phyloP scores from a whole-genome alignment of 2,797 vertebrate species.

The Fistularia tabacaria region DNA sequence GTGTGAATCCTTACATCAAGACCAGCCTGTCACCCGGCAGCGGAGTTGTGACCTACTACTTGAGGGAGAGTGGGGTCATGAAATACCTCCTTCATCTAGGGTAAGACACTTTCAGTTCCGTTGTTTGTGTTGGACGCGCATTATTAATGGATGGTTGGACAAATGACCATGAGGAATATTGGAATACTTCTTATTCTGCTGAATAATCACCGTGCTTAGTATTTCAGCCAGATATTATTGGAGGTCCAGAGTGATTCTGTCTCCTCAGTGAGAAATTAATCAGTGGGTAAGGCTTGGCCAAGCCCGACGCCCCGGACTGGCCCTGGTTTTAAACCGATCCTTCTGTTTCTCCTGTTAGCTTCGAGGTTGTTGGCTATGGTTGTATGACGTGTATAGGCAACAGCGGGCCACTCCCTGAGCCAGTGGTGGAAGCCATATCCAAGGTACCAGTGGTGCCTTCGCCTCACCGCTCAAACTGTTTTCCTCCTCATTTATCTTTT shows the following conservation, averaged over 20 bases:
- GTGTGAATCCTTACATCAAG: constrained; percentile 94
- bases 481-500: not conserved
- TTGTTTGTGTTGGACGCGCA: not conserved
- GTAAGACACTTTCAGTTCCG: constrained; percentile 57
- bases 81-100: constrained; percentile 87
- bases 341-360: constrained; percentile 68
- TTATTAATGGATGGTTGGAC: no score
- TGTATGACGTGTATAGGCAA: constrained; percentile 99
- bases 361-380: constrained; percentile 96
- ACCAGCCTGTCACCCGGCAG: constrained; percentile 97
- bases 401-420: constrained; percentile 91
- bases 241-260: no score
- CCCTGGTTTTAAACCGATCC: not conserved
- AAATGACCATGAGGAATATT: no score
- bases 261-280: no score
- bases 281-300: no score
- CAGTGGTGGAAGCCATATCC: constrained; percentile 89
- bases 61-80: constrained; percentile 94
- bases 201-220: no score
- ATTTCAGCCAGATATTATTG: no score
- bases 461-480: no score
- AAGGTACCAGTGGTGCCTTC: constrained; percentile 73
- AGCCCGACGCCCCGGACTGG: no score
- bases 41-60: constrained; percentile 95
- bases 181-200: no score